phyloP scores from a whole-genome alignment of 2,888 invertebrate genomes.

The Amorpha juglandis region DNA sequence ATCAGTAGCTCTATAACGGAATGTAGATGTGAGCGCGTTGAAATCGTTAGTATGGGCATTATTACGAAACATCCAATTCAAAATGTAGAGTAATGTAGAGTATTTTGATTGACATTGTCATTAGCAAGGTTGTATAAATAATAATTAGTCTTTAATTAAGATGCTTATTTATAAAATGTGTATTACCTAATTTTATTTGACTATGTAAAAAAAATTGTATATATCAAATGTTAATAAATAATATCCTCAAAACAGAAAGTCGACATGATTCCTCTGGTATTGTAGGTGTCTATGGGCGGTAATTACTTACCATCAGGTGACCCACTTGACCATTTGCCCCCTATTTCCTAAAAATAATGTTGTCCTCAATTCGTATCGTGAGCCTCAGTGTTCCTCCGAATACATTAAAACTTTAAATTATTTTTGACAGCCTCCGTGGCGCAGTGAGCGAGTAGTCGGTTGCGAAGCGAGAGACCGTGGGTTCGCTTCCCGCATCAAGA shows the following conservation, averaged over 20 bases:
- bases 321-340: no score
- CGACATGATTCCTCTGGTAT: no score
- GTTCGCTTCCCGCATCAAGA: no score
- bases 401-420: neutral
- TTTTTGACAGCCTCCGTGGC: no score
- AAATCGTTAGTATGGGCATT: conserved; percentile 5
- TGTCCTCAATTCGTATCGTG: neutral
- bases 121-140: neutral
- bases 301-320: no score
- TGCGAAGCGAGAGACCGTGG: no score
- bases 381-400: neutral
- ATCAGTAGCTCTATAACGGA: neutral
- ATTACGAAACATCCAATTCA: neutral
- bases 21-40: neutral
- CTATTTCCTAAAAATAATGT: no score
- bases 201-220: neutral
- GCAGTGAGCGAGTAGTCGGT: no score
- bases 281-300: no score
- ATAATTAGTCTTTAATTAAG: neutral
- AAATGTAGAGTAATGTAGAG: neutral
- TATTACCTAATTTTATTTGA: neutral
- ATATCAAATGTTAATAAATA: no score
- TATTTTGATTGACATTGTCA: neutral
- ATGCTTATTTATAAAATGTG: neutral
- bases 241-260: no score